Percentiles rank a stretch among this genome's conserved stretches.
These are phyloP conservation scores for Clostera curtula DNA, from an alignment of 2,888 invertebrate genomes.

Conservation along the genomic window DNA sequence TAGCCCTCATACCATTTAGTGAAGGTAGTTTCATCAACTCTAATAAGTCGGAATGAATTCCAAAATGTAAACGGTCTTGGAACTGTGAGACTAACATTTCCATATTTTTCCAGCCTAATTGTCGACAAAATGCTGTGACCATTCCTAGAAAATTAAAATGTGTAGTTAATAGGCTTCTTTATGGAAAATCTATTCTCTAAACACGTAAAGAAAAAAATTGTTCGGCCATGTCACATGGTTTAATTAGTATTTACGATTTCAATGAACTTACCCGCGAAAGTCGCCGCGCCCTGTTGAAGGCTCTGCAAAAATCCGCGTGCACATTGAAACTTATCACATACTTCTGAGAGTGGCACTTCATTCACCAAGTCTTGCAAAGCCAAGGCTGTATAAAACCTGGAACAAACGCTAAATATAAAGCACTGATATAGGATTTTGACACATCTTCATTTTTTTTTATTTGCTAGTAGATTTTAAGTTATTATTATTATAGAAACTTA, in stretches of 20 bases:
- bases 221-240: too few relatives aligned
- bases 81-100: conserved; percentile 93
- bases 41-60: conserved; percentile 92
- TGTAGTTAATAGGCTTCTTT: too few relatives aligned
- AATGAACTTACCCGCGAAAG: conserved; percentile 94
- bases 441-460: not conserved
- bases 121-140: conserved; percentile 96
- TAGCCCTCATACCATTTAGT: conserved; percentile 88
- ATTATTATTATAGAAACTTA: too few relatives aligned
- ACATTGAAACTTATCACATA: conserved; percentile 89
- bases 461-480: conserved; percentile 1
- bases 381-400: conserved; percentile 90
- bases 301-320: conserved; percentile 93
- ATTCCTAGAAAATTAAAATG: conserved; percentile 86
- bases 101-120: conserved; percentile 94
- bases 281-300: conserved; percentile 94
- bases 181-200: too few relatives aligned
- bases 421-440: not conserved
- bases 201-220: too few relatives aligned
- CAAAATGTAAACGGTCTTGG: conserved; percentile 95
- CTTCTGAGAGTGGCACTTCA: conserved; percentile 87
- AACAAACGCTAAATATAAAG: conserved; percentile 14
- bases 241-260: too few relatives aligned
- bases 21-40: conserved; percentile 91
- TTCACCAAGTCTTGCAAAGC: conserved; percentile 95